phyloP scores from a whole-genome alignment of 1,140 invertebrate species.

The Goniozus legneri region DNA sequence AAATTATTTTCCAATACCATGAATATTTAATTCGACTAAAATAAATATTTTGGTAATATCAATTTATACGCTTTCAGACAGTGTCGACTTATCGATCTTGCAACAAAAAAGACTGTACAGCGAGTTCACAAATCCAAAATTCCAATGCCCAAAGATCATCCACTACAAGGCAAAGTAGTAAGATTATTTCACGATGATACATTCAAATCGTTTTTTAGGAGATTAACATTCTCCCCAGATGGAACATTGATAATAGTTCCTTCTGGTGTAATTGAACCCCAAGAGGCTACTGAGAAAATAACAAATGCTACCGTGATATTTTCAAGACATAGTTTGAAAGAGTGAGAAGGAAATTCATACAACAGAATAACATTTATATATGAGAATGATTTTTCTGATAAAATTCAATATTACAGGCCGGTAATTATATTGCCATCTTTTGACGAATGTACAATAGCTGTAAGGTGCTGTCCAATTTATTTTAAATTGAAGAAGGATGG shows the following conservation, averaged over 20 bases:
- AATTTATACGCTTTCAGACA: slow-evolving; percentile 53
- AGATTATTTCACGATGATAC: slow-evolving; percentile 92
- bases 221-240: slow-evolving; percentile 85
- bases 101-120: slow-evolving; percentile 68
- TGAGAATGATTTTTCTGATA: slow-evolving; percentile 5
- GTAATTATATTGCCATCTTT: slow-evolving; percentile 74
- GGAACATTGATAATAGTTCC: slow-evolving; percentile 85
- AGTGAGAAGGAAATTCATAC: slow-evolving; percentile 56
- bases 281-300: slow-evolving; percentile 58
- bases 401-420: slow-evolving; percentile 60
- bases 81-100: slow-evolving; percentile 71
- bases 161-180: slow-evolving; percentile 60
- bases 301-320: slow-evolving; percentile 80
- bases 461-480: slow-evolving; percentile 75
- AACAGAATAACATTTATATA: slow-evolving; percentile 7
- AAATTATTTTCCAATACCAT: slow-evolving; percentile 13
- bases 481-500: slow-evolving; percentile 65
- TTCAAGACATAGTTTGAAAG: slow-evolving; percentile 67
- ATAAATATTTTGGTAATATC: slow-evolving; percentile 3
- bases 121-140: slow-evolving; percentile 68
- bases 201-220: slow-evolving; percentile 87
- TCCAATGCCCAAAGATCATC: slow-evolving; percentile 60
- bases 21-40: slow-evolving; percentile 6
- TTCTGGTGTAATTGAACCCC: slow-evolving; percentile 69
- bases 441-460: slow-evolving; percentile 74